Base-by-base conservation (phyloP, 2,888 invertebrate species). In the Eupithecia abbreviata region DNA sequence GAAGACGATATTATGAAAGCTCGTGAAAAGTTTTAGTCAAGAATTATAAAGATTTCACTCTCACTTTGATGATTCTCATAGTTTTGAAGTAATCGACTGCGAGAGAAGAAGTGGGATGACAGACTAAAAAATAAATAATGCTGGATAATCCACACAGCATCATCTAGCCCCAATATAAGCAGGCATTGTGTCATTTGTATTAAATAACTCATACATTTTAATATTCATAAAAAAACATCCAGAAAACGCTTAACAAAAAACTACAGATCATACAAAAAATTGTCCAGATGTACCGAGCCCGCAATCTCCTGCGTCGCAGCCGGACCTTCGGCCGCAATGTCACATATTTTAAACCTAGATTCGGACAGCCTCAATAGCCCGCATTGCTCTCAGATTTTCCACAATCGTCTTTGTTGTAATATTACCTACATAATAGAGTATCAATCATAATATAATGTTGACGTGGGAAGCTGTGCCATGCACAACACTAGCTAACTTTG, bases 401-500 rank as follows among this genome's bases (percentile, higher is more conserved):
- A 13, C 41, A 65, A 41, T 41, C 18, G 18, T 9, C n/a, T 55
- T 47, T 10, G 12, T 47, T 47, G 3, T 47, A n/a, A 55, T 10
- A 55, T 55, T 55, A 55, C 55, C 15, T 18, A 18, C 18, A n/a
- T 18, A 58, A 58, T 9, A 42, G 2, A 43, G 15, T 15, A 67
- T 67, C 67, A 68, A 68, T 68, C 67, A 45, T 68, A 68, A n/a
- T 47, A 42, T 42, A 13, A 47, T 70, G 65, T 74, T 75, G 71
- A 47, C 79, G 77, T 77, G 74, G 42, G 73, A 77, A 77, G 75
- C 68, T 58, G 73, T 73, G 42, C 68, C 73, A 71, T 72, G 70
- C 49, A 42, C 75, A 68, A 72, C 73, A 75, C 62, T 81, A 81
- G 79, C 89, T 91, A 89, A 92, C 89, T 87, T 87, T 88, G 89